Evolutionary conservation across 2,797 vertebrate species (phyloP).

Genomic region (Tragopan temminckii): DNA sequence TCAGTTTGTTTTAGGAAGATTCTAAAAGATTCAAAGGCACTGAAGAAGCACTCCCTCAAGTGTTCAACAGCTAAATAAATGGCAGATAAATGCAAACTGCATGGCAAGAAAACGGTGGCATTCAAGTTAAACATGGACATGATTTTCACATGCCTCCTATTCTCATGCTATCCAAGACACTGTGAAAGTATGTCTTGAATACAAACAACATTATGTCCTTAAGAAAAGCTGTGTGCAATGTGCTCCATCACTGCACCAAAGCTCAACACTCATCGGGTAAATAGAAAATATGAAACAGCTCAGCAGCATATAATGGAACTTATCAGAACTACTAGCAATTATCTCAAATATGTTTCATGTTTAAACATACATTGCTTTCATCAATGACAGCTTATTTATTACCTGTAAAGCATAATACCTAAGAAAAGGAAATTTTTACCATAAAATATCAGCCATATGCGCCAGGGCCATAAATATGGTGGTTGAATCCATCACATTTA

Average conservation of each 20-base stretch:
- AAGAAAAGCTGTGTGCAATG: neutral
- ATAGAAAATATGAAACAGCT: neutral
- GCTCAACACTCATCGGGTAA: neutral
- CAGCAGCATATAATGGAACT: neutral
- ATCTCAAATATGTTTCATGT: neutral
- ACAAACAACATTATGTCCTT: neutral
- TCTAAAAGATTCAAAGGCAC: neutral
- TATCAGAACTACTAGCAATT: neutral
- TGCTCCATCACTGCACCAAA: neutral
- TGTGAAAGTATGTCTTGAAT: neutral
- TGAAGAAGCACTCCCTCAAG: neutral
- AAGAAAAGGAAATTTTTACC: neutral
- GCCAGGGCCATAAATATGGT: neutral
- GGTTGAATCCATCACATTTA: neutral
- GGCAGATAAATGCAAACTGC: neutral
- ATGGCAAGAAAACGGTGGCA: constrained; percentile 11
- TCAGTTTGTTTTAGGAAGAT: neutral
- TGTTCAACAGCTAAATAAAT: neutral
- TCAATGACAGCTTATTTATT: neutral
- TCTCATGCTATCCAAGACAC: neutral
- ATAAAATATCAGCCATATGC: neutral
- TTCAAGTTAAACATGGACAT: neutral
- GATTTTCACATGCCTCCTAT: neutral
- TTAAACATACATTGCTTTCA: neutral
- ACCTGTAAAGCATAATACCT: neutral